These are phyloP conservation scores for Drosophila santomea DNA, from an alignment of 1,140 invertebrate genomes.

Conservation along the genomic window DNA sequence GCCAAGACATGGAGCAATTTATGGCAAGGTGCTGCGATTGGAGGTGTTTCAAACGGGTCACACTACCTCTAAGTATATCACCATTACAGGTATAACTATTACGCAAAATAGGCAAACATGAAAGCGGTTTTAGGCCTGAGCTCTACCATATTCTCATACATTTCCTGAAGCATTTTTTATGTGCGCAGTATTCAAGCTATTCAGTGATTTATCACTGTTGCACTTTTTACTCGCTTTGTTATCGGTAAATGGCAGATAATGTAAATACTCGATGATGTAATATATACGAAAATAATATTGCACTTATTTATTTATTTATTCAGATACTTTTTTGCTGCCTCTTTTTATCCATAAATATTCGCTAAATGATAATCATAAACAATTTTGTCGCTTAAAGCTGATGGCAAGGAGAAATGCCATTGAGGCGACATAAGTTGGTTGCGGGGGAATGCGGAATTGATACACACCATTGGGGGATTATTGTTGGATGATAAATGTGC, in stretches of 20 bases:
- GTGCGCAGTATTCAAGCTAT: not conserved
- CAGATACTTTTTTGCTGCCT: constrained; percentile 3
- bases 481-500: constrained; percentile 70
- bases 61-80: not conserved
- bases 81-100: too few species aligned
- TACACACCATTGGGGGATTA: constrained; percentile 43
- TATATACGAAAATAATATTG: constrained; percentile 40
- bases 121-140: too few species aligned
- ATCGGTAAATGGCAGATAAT: constrained; percentile 43
- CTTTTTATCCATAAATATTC: constrained; percentile 56
- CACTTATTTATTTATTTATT: constrained; percentile 59
- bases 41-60: constrained; percentile 1
- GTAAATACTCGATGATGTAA: constrained; percentile 42
- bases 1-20: constrained; percentile 28
- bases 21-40: constrained; percentile 26
- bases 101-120: too few species aligned
- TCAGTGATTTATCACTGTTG: not conserved
- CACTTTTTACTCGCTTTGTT: constrained; percentile 13
- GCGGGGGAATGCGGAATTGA: constrained; percentile 8
- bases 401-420: constrained; percentile 31
- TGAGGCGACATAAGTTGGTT: not conserved
- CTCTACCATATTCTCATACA: not conserved
- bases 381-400: constrained; percentile 60
- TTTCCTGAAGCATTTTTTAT: not conserved
- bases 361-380: constrained; percentile 76